A percentile compares a stretch with the other conserved stretches of the same genome.
These are phyloP conservation scores for Dolichomitus sp. DNA, from an alignment of 2,888 invertebrate species.

Conservation along the genomic window DNA sequence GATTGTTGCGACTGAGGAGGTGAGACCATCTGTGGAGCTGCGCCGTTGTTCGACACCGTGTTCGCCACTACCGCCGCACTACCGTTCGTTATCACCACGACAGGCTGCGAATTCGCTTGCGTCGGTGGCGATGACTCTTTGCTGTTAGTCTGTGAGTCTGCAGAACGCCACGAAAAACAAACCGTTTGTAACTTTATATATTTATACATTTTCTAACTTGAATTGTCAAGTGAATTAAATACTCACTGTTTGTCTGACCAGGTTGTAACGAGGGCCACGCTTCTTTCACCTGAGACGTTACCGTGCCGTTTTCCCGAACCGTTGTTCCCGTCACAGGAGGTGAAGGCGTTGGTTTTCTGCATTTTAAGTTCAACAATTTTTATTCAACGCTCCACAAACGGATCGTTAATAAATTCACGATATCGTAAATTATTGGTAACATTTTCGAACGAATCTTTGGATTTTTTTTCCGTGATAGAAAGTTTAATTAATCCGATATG, in stretches of 20 bases:
- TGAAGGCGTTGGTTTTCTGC: slow-evolving; percentile 86
- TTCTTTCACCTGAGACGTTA: slow-evolving; percentile 88
- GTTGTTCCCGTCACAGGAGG: slow-evolving; percentile 85
- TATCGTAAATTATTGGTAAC: background rate
- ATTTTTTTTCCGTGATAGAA: too few species aligned
- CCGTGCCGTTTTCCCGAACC: slow-evolving; percentile 82
- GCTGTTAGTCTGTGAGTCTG: slow-evolving; percentile 81
- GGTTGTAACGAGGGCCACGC: slow-evolving; percentile 90
- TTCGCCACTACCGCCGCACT: slow-evolving; percentile 7
- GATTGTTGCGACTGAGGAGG: slow-evolving; percentile 67
- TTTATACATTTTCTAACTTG: background rate
- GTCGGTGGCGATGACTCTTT: slow-evolving; percentile 81
- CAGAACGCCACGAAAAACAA: slow-evolving; percentile 10
- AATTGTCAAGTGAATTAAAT: background rate
- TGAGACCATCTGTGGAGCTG: slow-evolving; percentile 69
- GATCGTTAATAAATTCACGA: background rate
- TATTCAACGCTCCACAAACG: too few species aligned
- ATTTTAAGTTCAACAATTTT: background rate
- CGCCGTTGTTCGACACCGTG: slow-evolving; percentile 67
- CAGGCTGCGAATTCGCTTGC: slow-evolving; percentile 64
- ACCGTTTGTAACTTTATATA: background rate
- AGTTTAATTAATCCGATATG: too few species aligned
- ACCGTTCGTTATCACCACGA: slow-evolving; percentile 58
- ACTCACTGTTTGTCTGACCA: slow-evolving; percentile 83
- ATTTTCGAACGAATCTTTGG: too few species aligned